These are phyloP conservation scores for Orchesella flavescens DNA, from an alignment of 2,888 invertebrate genomes.

Conservation along the genomic window DNA sequence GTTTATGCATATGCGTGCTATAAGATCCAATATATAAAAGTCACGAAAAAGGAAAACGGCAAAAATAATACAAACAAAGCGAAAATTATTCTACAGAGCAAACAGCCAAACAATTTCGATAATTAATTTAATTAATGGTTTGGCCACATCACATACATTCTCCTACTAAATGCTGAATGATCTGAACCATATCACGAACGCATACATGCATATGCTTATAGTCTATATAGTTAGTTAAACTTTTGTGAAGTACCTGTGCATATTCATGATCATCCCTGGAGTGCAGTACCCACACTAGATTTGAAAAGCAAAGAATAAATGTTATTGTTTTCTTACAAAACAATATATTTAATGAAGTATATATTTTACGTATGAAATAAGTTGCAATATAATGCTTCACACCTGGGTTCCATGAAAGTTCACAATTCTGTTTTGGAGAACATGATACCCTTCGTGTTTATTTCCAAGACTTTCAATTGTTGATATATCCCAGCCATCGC, in stretches of 20 bases:
- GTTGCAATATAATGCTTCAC: too few relatives aligned
- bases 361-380: too few relatives aligned
- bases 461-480: conserved; percentile 75
- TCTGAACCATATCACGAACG: too few relatives aligned
- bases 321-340: too few relatives aligned
- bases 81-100: too few relatives aligned
- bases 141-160: neutral
- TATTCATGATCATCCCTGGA: conserved; percentile 79
- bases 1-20: neutral
- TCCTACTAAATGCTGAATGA: conserved; percentile 57
- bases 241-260: conserved; percentile 84
- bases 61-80: too few relatives aligned
- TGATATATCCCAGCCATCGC: conserved; percentile 78
- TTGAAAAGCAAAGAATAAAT: too few relatives aligned
- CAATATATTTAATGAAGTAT: too few relatives aligned
- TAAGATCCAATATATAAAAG: neutral
- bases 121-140: too few relatives aligned
- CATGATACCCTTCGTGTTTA: conserved; percentile 73
- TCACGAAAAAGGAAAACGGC: neutral
- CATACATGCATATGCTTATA: too few relatives aligned
- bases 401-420: conserved; percentile 75
- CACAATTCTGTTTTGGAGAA: conserved; percentile 74
- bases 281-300: conserved; percentile 75
- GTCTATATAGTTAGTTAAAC: too few relatives aligned
- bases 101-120: too few relatives aligned